Conservation (phyloP, 2,797 vertebrate species). For the Eulemur rubriventer region DNA sequence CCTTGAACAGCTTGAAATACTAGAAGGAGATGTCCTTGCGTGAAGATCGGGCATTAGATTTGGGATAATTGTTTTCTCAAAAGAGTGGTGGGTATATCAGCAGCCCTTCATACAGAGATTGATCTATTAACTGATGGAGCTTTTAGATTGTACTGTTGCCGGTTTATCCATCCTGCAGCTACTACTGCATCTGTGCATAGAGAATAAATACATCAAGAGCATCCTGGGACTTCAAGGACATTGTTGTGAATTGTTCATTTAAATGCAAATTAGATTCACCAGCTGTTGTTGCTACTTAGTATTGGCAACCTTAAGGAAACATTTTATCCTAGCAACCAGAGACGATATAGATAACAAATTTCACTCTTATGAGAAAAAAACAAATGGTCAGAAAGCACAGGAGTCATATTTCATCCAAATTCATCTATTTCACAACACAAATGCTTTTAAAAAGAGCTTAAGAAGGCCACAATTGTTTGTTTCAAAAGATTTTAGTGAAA, state of each 20-base stretch:
- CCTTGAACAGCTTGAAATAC: background rate
- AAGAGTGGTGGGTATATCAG: background rate
- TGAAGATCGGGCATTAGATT: background rate
- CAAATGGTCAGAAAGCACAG: constrained; percentile 7
- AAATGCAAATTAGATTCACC: constrained; percentile 65
- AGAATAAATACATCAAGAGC: background rate
- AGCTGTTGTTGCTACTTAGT: constrained; percentile 53
- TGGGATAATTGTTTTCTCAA: background rate
- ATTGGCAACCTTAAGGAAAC: constrained; percentile 43
- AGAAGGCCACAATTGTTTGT: background rate
- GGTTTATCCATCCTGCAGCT: background rate
- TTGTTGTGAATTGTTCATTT: constrained; percentile 54
- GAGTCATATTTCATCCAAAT: constrained; percentile 28
- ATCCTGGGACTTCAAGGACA: constrained; percentile 54
- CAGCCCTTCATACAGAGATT: background rate
- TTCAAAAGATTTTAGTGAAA: constrained; percentile 29
- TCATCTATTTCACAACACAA: background rate
- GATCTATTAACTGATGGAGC: background rate
- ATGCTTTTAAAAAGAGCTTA: background rate
- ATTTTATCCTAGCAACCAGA: constrained; percentile 50
- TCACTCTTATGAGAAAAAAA: background rate
- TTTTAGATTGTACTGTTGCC: background rate
- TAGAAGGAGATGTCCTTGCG: background rate
- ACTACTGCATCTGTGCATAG: background rate
- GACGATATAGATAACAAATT: constrained; percentile 20